These are phyloP conservation scores for Protomyctophum bolini DNA, from an alignment of 2,113 vertebrate species.

Conservation along the genomic window DNA sequence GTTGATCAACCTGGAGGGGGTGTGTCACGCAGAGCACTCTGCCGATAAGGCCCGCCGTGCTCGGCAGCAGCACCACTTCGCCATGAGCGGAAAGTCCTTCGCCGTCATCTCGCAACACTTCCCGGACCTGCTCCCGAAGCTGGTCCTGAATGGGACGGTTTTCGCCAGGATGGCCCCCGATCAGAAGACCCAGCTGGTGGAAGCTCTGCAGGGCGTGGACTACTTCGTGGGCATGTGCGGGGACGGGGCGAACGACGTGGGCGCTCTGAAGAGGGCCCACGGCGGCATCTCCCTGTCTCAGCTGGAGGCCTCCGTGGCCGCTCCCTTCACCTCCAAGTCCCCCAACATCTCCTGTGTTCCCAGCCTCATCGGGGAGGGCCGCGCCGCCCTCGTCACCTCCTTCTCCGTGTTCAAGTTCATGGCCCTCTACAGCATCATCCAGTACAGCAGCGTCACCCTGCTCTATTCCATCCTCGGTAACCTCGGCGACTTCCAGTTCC, in stretches of 20 bases:
- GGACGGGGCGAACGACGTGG: constrained; percentile 97
- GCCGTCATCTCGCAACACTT: constrained; percentile 93
- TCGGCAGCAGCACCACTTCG: constrained; percentile 88
- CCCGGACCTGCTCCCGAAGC: constrained; percentile 94
- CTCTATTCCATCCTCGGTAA: constrained; percentile 90
- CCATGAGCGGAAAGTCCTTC: constrained; percentile 97
- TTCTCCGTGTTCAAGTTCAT: constrained; percentile 99
- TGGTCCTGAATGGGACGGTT: constrained; percentile 93
- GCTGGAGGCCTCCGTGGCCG: constrained; percentile 96
- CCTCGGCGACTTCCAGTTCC: constrained; percentile 96
- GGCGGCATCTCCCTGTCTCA: constrained; percentile 96
- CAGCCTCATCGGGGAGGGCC: constrained; percentile 96
- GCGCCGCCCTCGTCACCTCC: constrained; percentile 96
- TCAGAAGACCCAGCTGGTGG: constrained; percentile 96
- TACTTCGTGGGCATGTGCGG: constrained; percentile 99
- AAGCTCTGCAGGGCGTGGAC: constrained; percentile 93
- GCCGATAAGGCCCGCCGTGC: constrained; percentile 71
- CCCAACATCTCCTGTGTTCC: constrained; percentile 97
- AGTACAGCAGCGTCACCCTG: constrained; percentile 86
- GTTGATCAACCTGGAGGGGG: constrained; percentile 84
- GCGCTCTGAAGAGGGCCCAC: constrained; percentile 96
- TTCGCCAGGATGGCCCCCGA: constrained; percentile 98
- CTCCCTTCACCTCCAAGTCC: constrained; percentile 94
- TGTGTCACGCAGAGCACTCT: constrained; percentile 63
- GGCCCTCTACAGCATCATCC: constrained; percentile 98